phyloP scores from a whole-genome alignment of 2,113 vertebrate species.

The Poecilia latipinna region DNA sequence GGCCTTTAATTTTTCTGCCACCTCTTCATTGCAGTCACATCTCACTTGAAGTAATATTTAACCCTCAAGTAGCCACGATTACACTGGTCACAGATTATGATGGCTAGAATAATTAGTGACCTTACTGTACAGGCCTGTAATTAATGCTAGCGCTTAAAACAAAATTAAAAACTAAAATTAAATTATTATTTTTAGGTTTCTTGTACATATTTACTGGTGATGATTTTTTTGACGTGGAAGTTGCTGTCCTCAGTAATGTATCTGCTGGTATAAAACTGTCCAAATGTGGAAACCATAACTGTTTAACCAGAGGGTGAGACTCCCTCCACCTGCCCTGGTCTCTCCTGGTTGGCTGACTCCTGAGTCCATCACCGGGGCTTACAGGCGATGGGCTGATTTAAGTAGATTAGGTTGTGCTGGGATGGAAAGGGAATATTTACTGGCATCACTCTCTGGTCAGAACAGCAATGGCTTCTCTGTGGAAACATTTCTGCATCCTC shows the following conservation, averaged over 20 bases:
- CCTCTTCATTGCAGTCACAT: too few species aligned
- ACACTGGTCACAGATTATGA: too few species aligned
- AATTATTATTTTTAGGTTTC: too few species aligned
- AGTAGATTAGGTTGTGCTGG: slow-evolving; percentile 56
- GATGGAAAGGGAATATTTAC: slow-evolving; percentile 18
- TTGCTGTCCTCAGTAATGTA: slow-evolving; percentile 5
- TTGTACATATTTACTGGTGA: too few species aligned
- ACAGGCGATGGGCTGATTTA: slow-evolving; percentile 58
- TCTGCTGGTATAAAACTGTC: slow-evolving; percentile 22
- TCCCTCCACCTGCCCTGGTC: not conserved
- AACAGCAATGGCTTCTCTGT: slow-evolving; percentile 55
- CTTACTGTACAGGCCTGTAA: too few species aligned
- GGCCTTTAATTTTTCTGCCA: too few species aligned
- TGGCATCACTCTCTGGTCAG: slow-evolving; percentile 42
- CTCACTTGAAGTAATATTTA: too few species aligned
- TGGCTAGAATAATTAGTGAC: too few species aligned
- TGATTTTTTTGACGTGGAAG: not conserved
- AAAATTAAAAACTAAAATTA: too few species aligned
- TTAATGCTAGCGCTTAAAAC: too few species aligned
- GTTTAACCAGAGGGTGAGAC: slow-evolving; percentile 7
- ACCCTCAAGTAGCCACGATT: too few species aligned
- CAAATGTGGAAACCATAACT: slow-evolving; percentile 1
- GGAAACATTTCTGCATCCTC: slow-evolving; percentile 43
- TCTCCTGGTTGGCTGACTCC: slow-evolving; percentile 43
- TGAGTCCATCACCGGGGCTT: slow-evolving; percentile 35